Percentiles rank a stretch among this genome's conserved stretches.
Evolutionary conservation across 2,888 invertebrate genomes (phyloP).

Genomic region (Idaea dimidiata): DNA sequence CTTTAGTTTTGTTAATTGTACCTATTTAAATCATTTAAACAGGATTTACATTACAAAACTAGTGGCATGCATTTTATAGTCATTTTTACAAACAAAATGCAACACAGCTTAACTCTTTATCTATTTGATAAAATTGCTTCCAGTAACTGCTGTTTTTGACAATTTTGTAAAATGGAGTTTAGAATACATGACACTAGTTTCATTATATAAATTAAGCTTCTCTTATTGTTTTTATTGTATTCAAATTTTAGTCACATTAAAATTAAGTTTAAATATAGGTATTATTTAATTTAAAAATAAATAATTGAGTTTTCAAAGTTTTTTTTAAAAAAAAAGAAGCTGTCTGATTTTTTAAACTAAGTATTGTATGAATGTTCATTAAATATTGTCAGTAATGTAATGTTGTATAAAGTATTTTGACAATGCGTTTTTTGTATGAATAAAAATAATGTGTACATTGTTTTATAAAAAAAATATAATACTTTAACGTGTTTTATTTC

Average conservation of each 20-base stretch:
- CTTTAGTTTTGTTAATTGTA: background rate
- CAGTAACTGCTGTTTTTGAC: no score
- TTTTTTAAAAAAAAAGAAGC: background rate
- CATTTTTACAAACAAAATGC: no score
- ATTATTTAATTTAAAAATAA: background rate
- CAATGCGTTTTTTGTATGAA: conserved; percentile 60
- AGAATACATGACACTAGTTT: no score
- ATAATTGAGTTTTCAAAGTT: background rate
- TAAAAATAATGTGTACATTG: conserved; percentile 62
- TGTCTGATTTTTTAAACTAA: background rate
- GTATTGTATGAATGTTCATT: conserved; percentile 26
- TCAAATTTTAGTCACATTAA: background rate
- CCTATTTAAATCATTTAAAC: no score
- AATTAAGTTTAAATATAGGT: background rate
- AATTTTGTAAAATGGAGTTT: no score
- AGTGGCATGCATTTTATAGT: no score
- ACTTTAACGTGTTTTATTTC: background rate
- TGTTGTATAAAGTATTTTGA: conserved; percentile 74
- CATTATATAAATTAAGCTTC: no score
- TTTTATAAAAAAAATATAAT: conserved; percentile 41
- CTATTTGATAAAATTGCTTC: no score
- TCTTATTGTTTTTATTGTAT: no score
- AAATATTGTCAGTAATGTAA: conserved; percentile 49
- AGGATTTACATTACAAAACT: no score
- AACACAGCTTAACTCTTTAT: no score